A percentile compares a stretch with the other conserved stretches of the same genome.
Evolutionary conservation across 2,797 vertebrate genomes (phyloP).

Genomic region (Cichlasoma orientale): DNA sequence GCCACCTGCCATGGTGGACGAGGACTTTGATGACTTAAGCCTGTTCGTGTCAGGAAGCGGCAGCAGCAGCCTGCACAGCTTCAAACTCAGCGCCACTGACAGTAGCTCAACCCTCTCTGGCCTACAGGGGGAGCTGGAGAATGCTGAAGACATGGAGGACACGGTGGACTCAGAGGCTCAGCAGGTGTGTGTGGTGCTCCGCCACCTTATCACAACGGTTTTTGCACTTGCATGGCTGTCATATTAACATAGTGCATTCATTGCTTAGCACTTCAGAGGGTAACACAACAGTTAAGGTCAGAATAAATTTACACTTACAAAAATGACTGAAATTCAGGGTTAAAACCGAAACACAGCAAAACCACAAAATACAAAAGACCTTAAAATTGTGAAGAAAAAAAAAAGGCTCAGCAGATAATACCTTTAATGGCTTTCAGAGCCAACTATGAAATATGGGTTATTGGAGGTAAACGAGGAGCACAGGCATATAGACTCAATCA

Average conservation of each 20-base stretch:
- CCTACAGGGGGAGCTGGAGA: constrained; percentile 79
- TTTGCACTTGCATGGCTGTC: background rate
- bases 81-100: constrained; percentile 73
- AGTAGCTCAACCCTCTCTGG: constrained; percentile 81
- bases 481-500: constrained; percentile 25
- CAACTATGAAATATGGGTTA: background rate
- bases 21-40: constrained; percentile 94
- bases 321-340: background rate
- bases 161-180: constrained; percentile 78
- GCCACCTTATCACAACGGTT: background rate
- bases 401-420: background rate
- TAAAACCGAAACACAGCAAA: background rate
- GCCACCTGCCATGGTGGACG: constrained; percentile 72
- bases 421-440: background rate
- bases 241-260: constrained; percentile 4
- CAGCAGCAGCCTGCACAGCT: constrained; percentile 79
- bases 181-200: constrained; percentile 78
- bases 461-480: background rate
- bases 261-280: background rate
- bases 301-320: background rate
- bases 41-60: constrained; percentile 88
- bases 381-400: background rate
- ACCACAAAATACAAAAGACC: background rate
- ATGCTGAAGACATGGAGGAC: constrained; percentile 60
- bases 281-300: background rate